Conservation (phyloP, 2,113 vertebrate genomes). For the Octodon degus region DNA sequence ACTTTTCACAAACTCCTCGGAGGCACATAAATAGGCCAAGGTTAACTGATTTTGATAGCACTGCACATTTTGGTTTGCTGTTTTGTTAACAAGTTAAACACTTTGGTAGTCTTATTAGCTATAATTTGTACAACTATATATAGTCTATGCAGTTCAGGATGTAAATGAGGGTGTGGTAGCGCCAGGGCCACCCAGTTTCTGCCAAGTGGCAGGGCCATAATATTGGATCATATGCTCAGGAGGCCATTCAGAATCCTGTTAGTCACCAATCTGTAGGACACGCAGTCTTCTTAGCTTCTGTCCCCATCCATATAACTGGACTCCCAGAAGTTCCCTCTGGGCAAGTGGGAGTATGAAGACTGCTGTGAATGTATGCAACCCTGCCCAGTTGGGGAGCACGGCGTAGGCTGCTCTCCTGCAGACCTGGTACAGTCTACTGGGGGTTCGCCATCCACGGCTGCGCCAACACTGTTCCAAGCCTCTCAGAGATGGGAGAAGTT, state of each 20-base stretch:
- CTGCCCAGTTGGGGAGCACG: neutral
- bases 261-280: neutral
- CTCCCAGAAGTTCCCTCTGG: neutral
- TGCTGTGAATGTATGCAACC: neutral
- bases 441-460: neutral
- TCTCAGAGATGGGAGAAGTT: neutral
- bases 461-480: no score
- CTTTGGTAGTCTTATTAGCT: neutral
- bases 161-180: neutral
- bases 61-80: neutral
- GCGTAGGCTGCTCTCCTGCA: neutral
- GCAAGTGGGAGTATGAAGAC: neutral
- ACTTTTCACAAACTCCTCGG: no score
- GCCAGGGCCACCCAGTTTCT: neutral
- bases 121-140: neutral
- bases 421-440: neutral
- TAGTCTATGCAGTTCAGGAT: no score
- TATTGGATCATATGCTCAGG: neutral
- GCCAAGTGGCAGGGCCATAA: neutral
- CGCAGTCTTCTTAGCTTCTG: neutral
- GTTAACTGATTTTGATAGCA: neutral
- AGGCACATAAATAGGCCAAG: neutral
- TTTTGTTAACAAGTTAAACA: neutral
- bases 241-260: no score
- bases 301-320: neutral